These are phyloP conservation scores for Oligia latruncula DNA, from an alignment of 2,888 invertebrate species.

Conservation along the genomic window DNA sequence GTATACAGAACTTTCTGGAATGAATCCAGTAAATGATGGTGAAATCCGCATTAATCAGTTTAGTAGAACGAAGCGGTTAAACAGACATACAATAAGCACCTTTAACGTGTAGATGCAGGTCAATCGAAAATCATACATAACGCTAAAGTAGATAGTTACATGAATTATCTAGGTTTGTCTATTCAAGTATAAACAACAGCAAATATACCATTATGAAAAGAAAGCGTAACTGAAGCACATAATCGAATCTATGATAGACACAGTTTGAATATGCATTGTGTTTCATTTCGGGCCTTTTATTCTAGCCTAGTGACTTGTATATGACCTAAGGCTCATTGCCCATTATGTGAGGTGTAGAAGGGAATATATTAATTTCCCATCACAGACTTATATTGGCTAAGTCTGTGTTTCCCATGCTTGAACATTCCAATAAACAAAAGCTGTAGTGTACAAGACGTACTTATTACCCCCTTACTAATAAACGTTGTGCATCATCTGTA, in stretches of 20 bases:
- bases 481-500: too few relatives aligned
- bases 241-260: not conserved
- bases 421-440: not conserved
- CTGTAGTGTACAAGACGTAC: too few relatives aligned
- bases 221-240: not conserved
- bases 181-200: not conserved
- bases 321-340: not conserved
- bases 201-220: not conserved
- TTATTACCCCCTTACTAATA: too few relatives aligned
- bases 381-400: too few relatives aligned
- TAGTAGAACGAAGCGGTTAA: too few relatives aligned
- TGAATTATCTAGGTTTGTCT: not conserved
- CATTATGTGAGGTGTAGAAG: not conserved
- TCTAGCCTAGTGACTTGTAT: not conserved
- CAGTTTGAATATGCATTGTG: not conserved
- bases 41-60: too few relatives aligned
- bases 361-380: not conserved
- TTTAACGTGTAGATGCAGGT: not conserved
- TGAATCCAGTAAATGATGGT: too few relatives aligned
- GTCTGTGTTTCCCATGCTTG: not conserved
- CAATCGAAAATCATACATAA: not conserved
- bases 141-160: not conserved
- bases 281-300: not conserved
- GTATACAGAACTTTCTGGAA: too few relatives aligned
- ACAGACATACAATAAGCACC: too few relatives aligned